Evolutionary conservation across 2,797 vertebrate species (phyloP), one percentile per base, ranked within the genome.

Genomic region (Malacoctenus gilli): DNA sequence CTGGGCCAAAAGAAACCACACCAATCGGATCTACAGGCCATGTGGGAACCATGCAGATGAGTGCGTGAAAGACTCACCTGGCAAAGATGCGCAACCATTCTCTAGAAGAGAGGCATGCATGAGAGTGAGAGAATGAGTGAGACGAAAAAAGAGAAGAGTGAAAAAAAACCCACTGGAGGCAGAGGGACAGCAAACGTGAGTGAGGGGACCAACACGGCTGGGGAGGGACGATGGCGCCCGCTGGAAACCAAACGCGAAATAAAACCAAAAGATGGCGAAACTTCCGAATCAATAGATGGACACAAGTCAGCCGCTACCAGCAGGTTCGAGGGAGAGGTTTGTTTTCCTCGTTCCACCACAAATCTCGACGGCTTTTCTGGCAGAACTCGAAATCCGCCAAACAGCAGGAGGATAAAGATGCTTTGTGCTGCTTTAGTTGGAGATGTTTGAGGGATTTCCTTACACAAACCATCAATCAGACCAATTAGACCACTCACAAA

Each of bases 81-180:
- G 84, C 95, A 97, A 84, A 99, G 96, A 87, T 97, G 95, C 77
- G 92, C 93, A 94, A 97, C 95, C 96, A 98, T 95, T 98, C 92
- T 97, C 97, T 98, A 95, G 93, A 91, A 93, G 94, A 95, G 92
- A 95, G 84, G 95, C 95, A 96, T 95, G 95, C 94, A 95, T 88
- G 92, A 93, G 94, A 95, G 94, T 92, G 92, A 93, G 93, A 95
- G 93, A 89, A 93, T 93, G 92, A 93, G 94, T 93, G 92, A 93
- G 93, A 93, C 91, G 92, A 90, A 90, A 56, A 90, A 56, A 91
- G 46, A 82, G 88, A 89, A 71, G 61, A 68, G 77, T 56, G 34
- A 60, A 22, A 82, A 75, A 28, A 51, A 81, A 83, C 76, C 28
- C 72, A 79, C 69, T 80, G 73, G 77, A 71, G 73, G 69, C 75